Percentiles rank a stretch among this genome's conserved stretches.
These are phyloP conservation scores for Cryptocephalus moraei DNA, from an alignment of 2,888 invertebrate species.

Conservation along the genomic window DNA sequence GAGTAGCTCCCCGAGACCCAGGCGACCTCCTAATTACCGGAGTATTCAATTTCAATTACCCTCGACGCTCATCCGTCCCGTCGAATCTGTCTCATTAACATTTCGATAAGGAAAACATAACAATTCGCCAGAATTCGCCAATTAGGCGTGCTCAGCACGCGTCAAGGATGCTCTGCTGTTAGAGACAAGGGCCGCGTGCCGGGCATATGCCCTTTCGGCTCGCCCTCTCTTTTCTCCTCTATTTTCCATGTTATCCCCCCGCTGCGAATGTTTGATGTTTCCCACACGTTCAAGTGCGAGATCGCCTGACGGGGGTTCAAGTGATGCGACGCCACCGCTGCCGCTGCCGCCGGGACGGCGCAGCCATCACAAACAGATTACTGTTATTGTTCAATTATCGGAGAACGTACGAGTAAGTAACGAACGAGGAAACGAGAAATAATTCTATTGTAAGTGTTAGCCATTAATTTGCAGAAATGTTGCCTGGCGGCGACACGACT, in stretches of 20 bases:
- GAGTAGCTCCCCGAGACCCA: background rate
- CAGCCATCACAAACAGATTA: background rate
- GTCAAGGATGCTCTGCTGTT: background rate
- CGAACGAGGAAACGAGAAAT: no score
- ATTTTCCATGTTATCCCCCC: slow-evolving; percentile 13
- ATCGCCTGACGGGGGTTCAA: slow-evolving; percentile 10
- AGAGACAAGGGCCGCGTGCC: background rate
- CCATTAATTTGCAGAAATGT: no score
- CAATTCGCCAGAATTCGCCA: background rate
- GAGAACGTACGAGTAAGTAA: no score
- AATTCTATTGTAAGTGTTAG: no score
- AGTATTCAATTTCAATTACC: background rate
- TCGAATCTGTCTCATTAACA: background rate
- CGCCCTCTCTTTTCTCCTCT: background rate
- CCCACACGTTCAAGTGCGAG: slow-evolving; percentile 31
- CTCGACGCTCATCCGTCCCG: background rate
- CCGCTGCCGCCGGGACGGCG: background rate
- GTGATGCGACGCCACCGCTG: no score
- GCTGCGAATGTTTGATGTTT: slow-evolving; percentile 30
- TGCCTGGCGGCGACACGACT: no score
- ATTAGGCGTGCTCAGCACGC: background rate
- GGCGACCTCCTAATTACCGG: background rate
- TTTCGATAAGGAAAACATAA: background rate
- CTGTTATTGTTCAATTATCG: no score
- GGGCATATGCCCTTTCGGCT: background rate